Base-by-base conservation (phyloP, 2,888 invertebrate species). In the Brachyopa scutellaris region DNA sequence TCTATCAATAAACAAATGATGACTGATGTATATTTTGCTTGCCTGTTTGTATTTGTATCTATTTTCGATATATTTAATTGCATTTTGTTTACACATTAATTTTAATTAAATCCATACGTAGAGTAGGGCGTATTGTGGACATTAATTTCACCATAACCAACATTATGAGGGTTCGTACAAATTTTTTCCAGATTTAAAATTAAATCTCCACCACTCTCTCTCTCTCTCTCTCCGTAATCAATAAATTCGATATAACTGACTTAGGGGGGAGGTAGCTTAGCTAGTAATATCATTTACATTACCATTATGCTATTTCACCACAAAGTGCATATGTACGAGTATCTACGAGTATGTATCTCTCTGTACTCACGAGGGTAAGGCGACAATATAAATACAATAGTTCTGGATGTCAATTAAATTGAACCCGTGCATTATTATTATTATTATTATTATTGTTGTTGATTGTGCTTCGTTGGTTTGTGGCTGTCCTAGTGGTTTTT, bases 361-460 rank as follows among this genome's bases (percentile, higher is more conserved):
- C 15, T 57, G 57, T 47, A 21, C 8, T n/a, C n/a, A n/a, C n/a
- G n/a, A n/a, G n/a, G n/a, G n/a, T n/a, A n/a, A n/a, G 55, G 55
- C 49, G 47, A 42, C 51, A 69, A 11, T 11, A 6, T 33, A 62
- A 77, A 55, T 70, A 47, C 70, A 77, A 66, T 78, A 78, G 62
- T 49, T 74, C 67, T 67, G 62, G 73, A 80, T 74, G 79, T 79
- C 78, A 79, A 79, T 79, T 79, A 55, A 79, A 73, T 79, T 79
- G 78, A 79, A 73, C 78, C 66, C 73, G 51, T 38, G 59, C n/a
- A n/a, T n/a, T n/a, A 59, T 73, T 67, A 62, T 74, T 57, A 29
- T 67, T 51, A 6, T 47, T 21, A 13, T 33, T 13, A 2, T 33
- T 77, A 57, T 31, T 53, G 36, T 47, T 62, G 26, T 40, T 8